Conservation (phyloP, 2,113 vertebrate genomes). For the Haemorhous mexicanus region DNA sequence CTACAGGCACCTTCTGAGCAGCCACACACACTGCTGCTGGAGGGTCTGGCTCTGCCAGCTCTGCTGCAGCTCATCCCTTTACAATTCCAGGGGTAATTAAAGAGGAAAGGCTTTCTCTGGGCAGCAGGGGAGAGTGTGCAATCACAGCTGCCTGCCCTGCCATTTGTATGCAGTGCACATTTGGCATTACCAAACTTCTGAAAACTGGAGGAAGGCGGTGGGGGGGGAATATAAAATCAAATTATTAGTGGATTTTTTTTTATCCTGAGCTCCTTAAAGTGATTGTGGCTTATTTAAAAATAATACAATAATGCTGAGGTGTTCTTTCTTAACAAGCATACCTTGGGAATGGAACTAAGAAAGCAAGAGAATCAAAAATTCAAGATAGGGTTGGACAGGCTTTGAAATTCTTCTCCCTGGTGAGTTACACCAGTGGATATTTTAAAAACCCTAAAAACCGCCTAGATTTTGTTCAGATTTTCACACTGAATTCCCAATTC, state of each 20-base stretch:
- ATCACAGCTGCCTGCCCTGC: not conserved
- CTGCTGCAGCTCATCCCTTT: not conserved
- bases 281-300: constrained; percentile 42
- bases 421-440: constrained; percentile 3
- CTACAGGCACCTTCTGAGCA: not conserved
- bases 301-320: constrained; percentile 15
- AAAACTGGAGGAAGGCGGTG: not conserved
- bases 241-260: constrained; percentile 8
- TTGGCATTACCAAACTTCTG: not conserved
- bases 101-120: not conserved
- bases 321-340: constrained; percentile 43
- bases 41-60: not conserved
- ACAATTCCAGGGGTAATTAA: not conserved
- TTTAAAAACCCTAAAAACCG: not conserved
- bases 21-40: not conserved
- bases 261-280: constrained; percentile 2
- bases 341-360: not conserved
- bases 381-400: not conserved
- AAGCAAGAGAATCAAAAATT: constrained; percentile 26
- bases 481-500: constrained; percentile 40
- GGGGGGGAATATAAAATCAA: not conserved
- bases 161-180: not conserved
- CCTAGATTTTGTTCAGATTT: constrained; percentile 38
- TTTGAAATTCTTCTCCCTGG: constrained; percentile 35
- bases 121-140: not conserved